phyloP scores from a whole-genome alignment of 1,140 invertebrate genomes.

The Cataglyphis hispanica region DNA sequence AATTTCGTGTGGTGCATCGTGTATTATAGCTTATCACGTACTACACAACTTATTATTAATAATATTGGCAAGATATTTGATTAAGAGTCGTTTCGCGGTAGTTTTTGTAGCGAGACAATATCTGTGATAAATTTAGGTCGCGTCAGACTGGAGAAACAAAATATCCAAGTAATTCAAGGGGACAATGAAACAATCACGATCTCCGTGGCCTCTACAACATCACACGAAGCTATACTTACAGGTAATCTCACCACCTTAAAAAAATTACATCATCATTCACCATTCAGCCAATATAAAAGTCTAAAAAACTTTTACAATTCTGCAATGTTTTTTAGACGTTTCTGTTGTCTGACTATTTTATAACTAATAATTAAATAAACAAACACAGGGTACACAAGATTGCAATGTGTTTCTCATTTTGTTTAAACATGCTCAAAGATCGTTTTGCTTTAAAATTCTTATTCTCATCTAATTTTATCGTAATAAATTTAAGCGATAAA shows the following conservation, averaged over 20 bases:
- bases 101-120: constrained; percentile 78
- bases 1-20: constrained; percentile 4
- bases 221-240: constrained; percentile 89
- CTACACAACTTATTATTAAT: constrained; percentile 1
- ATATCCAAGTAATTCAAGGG: constrained; percentile 87
- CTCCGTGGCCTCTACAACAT: constrained; percentile 88
- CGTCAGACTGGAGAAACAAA: constrained; percentile 87
- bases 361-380: constrained; percentile 25
- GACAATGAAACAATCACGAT: constrained; percentile 89
- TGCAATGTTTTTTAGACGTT: constrained; percentile 15
- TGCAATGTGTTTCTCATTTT: not conserved
- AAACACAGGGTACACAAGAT: not conserved
- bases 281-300: constrained; percentile 24
- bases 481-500: constrained; percentile 20
- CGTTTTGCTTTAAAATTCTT: constrained; percentile 14
- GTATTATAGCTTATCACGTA: constrained; percentile 14
- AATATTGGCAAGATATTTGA: constrained; percentile 23
- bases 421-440: constrained; percentile 2
- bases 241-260: constrained; percentile 82
- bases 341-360: not conserved
- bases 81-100: constrained; percentile 61
- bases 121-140: constrained; percentile 85
- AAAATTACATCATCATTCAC: constrained; percentile 1
- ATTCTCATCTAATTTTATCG: constrained; percentile 9
- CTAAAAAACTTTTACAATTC: not conserved